Base-by-base conservation (phyloP, 2,797 vertebrate genomes). In the Dryobates pubescens region DNA sequence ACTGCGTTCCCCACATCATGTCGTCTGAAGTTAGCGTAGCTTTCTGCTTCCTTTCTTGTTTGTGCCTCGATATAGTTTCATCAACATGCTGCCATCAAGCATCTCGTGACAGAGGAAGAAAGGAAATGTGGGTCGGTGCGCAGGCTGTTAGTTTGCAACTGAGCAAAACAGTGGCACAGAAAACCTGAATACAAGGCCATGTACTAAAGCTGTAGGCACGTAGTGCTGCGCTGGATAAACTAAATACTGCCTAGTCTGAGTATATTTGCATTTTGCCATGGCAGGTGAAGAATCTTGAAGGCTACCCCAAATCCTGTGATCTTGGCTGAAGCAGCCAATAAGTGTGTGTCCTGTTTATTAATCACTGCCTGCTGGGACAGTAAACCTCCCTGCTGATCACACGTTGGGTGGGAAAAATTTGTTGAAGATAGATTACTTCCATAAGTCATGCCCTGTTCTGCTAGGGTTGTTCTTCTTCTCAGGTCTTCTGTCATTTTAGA, bases 1-100 rank as follows among this genome's bases (percentile, higher is more conserved):
- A 2, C 38, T 9, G 0, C 29, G 67, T 77, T 71, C 9, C 13
- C 14, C 4, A 0, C 18, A 45, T 61, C 27, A 6, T n/a, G n/a
- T 58, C 49, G 4, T n/a, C 53, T 51, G 36, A 36, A 27, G 24
- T 59, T 63, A 72, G 10, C 10, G 1, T 4, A 11, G 17, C 4
- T 62, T 58, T 69, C 17, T 72, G 22, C 51, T 54, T 54, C 26
- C 71, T 64, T 47, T 29, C 32, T 26, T 65, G n/a, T 62, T 77
- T 69, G n/a, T 62, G 58, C 24, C 17, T 87, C 30, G 3, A 3
- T 64, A 0, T 45, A 26, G 17, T 79, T 82, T 69, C 36, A 23
- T 71, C 41, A 7, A 8, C 18, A 1, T 54, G 43, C 43, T 43
- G 54, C 38, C 14, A 1, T 74, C 58, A 6, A 24, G 62, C 9